A percentile compares a stretch with the other conserved stretches of the same genome.
These are phyloP conservation scores for Acleris literana DNA, from an alignment of 2,888 invertebrate genomes.

Conservation along the genomic window DNA sequence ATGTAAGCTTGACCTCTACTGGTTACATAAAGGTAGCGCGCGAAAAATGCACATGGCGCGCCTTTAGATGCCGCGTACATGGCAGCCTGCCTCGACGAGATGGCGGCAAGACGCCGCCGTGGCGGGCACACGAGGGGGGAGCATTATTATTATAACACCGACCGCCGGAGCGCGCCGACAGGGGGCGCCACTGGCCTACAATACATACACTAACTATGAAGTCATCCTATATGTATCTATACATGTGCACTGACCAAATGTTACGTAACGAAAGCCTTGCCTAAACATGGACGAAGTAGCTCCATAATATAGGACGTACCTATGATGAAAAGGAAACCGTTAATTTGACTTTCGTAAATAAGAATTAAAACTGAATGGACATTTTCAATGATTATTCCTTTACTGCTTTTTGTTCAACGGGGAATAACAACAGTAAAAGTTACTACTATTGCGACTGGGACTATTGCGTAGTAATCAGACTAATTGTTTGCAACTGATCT, in stretches of 20 bases:
- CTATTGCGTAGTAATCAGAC: no score
- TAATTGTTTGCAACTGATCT: no score
- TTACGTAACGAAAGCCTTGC: background rate
- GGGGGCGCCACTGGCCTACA: slow-evolving; percentile 33
- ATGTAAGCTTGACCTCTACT: slow-evolving; percentile 24
- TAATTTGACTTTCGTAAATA: no score
- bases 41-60: slow-evolving; percentile 37
- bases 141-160: slow-evolving; percentile 32
- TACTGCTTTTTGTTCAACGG: no score
- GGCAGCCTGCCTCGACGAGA: slow-evolving; percentile 30
- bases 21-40: slow-evolving; percentile 25
- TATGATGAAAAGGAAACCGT: no score
- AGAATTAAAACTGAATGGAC: no score
- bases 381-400: no score
- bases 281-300: no score
- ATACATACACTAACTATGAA: slow-evolving; percentile 2
- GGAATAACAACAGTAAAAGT: no score
- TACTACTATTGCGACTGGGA: no score
- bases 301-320: no score
- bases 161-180: slow-evolving; percentile 17
- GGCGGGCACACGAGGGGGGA: slow-evolving; percentile 29
- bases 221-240: background rate
- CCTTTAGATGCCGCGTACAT: slow-evolving; percentile 33
- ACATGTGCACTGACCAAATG: background rate
- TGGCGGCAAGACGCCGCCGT: slow-evolving; percentile 36